These are phyloP conservation scores for Fissipunctia ypsillon DNA, from an alignment of 2,888 invertebrate species.

Conservation along the genomic window DNA sequence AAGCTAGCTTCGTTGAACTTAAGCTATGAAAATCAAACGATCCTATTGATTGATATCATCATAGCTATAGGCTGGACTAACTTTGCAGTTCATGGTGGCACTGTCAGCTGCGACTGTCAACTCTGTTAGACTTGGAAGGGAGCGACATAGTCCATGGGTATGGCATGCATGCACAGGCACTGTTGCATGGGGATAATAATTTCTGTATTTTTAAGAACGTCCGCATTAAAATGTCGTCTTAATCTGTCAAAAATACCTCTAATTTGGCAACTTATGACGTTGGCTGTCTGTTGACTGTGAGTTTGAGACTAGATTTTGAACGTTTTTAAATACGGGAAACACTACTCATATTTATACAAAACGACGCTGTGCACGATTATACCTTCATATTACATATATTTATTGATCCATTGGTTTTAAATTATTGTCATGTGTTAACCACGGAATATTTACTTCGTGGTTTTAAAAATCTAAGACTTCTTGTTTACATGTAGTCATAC, in stretches of 20 bases:
- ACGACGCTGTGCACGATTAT: not conserved
- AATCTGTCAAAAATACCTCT: not conserved
- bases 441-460: not conserved
- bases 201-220: not conserved
- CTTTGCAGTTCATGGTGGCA: not conserved
- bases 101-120: not conserved
- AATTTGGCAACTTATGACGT: not conserved
- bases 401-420: conserved; percentile 1
- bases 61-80: not conserved
- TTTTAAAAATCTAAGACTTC: not conserved
- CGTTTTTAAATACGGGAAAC: not conserved
- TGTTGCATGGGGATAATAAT: not conserved
- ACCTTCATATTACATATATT: not conserved
- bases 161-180: not conserved
- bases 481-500: not conserved
- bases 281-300: not conserved
- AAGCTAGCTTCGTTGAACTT: not conserved
- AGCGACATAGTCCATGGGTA: not conserved
- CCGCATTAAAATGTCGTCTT: not conserved
- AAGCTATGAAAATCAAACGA: not conserved
- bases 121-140: not conserved
- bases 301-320: not conserved
- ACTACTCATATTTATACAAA: not conserved
- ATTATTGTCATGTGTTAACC: conserved; percentile 9
- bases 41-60: not conserved